Base-by-base conservation (phyloP, 30 jellyfish, hydroid and myxozoan genomes). In the Cassiopea andromeda region DNA sequence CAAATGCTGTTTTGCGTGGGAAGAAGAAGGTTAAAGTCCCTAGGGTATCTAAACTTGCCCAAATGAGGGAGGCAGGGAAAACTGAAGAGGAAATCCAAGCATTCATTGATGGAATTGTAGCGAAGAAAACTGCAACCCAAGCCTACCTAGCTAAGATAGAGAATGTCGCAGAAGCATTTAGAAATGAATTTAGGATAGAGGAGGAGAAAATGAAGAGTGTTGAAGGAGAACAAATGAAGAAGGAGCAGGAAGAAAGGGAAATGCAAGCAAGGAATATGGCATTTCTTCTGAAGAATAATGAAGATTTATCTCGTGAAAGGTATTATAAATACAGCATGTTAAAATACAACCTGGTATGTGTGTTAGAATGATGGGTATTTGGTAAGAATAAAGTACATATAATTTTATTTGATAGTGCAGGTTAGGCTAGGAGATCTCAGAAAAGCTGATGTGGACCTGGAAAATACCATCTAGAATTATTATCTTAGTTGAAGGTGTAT, bases 291-390 rank as follows among this genome's bases (percentile, higher is more conserved):
- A 75, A 92, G 78, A 81, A 85, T 60, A 92, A 92, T 73, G 98
- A 87, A 54, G 98, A 92, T 69, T 77, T 92, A 0, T 49, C 81
- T 9, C 87, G 90, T 60, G 90, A 92, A 87, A 92, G 98, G 98
- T 92, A 50, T 45, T 1, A 13, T 44, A 2, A 50, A 50, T 50
- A 9, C 8, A 9, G 9, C 5, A 50, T n/a, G n/a, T n/a, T n/a
- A n/a, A n/a, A n/a, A n/a, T n/a, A n/a, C n/a, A n/a, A n/a, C n/a
- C n/a, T n/a, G n/a, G n/a, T n/a, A n/a, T n/a, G n/a, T n/a, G n/a
- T n/a, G n/a, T n/a, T n/a, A n/a, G n/a, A n/a, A n/a, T n/a, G n/a
- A n/a, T n/a, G n/a, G n/a, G n/a, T n/a, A n/a, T n/a, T n/a, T n/a
- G n/a, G n/a, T n/a, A n/a, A n/a, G n/a, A n/a, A n/a, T n/a, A n/a